A percentile compares a stretch with the other conserved stretches of the same genome.
phyloP scores from a whole-genome alignment of 2,888 invertebrate species.

The Netelia fuscicornis region DNA sequence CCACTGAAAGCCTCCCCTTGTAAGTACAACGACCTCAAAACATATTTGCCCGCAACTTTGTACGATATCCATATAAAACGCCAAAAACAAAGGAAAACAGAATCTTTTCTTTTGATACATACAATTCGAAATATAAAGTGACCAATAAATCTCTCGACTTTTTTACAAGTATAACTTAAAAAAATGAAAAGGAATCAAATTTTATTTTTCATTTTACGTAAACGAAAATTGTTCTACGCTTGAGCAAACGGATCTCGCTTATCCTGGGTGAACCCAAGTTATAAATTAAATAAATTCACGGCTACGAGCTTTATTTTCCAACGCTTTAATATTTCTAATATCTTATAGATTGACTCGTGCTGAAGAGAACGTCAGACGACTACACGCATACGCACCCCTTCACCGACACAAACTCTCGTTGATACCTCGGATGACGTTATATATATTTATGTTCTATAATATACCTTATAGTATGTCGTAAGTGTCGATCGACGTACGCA shows the following conservation, averaged over 20 bases:
- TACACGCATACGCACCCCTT: conserved; percentile 13
- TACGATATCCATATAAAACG: too few species aligned
- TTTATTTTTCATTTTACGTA: too few species aligned
- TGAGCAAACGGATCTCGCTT: too few species aligned
- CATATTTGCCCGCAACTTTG: too few species aligned
- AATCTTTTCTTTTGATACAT: background rate
- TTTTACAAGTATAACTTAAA: too few species aligned
- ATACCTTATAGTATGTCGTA: conserved; percentile 36
- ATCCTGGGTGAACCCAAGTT: background rate
- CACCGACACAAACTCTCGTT: conserved; percentile 28
- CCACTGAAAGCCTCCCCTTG: too few species aligned
- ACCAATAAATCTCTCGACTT: too few species aligned
- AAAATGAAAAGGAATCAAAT: too few species aligned
- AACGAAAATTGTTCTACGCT: too few species aligned
- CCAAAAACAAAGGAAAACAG: too few species aligned
- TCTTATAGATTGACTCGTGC: conserved; percentile 35
- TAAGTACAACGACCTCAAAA: too few species aligned
- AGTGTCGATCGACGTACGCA: conserved; percentile 47
- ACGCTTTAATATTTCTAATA: conserved; percentile 32
- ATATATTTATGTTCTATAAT: conserved; percentile 47
- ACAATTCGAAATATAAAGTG: background rate
- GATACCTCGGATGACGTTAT: conserved; percentile 36
- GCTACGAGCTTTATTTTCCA: background rate
- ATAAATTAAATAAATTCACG: background rate
- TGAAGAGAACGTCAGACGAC: background rate